Base-by-base conservation (phyloP, 2,888 invertebrate species). In the Hyles lineata region DNA sequence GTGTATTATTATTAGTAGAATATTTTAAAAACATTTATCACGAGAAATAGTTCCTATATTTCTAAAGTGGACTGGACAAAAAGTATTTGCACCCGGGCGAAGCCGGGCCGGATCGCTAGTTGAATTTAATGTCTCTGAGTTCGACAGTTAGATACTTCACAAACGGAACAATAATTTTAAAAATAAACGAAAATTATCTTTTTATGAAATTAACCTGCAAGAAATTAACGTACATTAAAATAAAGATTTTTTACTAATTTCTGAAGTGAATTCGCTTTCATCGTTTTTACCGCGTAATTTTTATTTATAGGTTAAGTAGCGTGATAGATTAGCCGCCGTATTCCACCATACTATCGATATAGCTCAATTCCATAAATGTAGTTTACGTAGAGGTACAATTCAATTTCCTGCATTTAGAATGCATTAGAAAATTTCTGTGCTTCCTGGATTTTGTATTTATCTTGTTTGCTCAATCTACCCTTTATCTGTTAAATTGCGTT, bases 341-440 rank as follows among this genome's bases (percentile, higher is more conserved):
- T 60, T 60, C 25, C 25, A 59, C n/a, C n/a, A 21, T 43, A 67
- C 23, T 63, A 43, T 67, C 23, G 6, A 55, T 50, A 32, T 67
- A 67, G 50, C 67, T 67, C 67, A 67, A 67, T 67, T 63, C 43
- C 21, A 9, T 63, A 63, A 21, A 23, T 17, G 43, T 67, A 67
- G 21, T 17, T 67, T 25, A 67, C 7, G n/a, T 55, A 55, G 52
- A 17, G 19, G 19, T 55, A 55, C 55, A 55, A 55, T 55, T 55
- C 17, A 55, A 55, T n/a, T 55, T 55, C n/a, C 17, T n/a, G 55
- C 55, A n/a, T 55, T 55, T 55, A 55, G 55, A 55, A 55, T 55
- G 55, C 55, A n/a, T 7, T 55, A 55, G 55, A n/a, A 55, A 7
- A 5, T n/a, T 55, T n/a, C 55, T 55, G n/a, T 55, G 55, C 55